A percentile compares a stretch with the other conserved stretches of the same genome.
Conservation (phyloP, 1,140 invertebrate species). For the Nasonia vitripennis region DNA sequence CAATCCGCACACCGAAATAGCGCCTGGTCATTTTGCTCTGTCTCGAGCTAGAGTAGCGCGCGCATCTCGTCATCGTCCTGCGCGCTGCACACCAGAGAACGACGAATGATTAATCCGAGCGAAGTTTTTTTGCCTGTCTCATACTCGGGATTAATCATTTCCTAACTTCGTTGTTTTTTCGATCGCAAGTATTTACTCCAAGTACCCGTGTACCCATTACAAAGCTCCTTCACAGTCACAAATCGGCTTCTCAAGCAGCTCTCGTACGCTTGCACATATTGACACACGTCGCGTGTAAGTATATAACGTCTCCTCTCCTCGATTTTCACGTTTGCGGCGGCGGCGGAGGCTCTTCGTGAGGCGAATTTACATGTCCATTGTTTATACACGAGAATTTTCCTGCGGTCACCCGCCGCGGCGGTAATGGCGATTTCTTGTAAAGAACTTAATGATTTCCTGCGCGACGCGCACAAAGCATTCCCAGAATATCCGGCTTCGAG, state of each 20-base stretch:
- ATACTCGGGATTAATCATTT: background rate
- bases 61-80: background rate
- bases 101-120: background rate
- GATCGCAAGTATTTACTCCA: background rate
- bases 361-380: conserved; percentile 48
- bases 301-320: background rate
- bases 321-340: background rate
- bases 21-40: conserved; percentile 1
- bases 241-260: conserved; percentile 14
- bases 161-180: no score
- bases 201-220: background rate
- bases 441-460: conserved; percentile 65
- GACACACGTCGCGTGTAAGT: background rate
- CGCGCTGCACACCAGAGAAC: background rate
- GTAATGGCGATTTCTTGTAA: conserved; percentile 66
- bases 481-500: conserved; percentile 26
- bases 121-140: background rate
- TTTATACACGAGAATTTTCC: conserved; percentile 38
- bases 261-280: background rate
- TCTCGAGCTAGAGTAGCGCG: background rate
- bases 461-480: background rate
- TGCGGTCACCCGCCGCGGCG: background rate
- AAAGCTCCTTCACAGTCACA: conserved; percentile 6
- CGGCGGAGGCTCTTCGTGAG: background rate
- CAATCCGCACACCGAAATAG: conserved; percentile 34